Evolutionary conservation across 2,888 invertebrate genomes (phyloP).

Genomic region (Alviniconcha strummeri): DNA sequence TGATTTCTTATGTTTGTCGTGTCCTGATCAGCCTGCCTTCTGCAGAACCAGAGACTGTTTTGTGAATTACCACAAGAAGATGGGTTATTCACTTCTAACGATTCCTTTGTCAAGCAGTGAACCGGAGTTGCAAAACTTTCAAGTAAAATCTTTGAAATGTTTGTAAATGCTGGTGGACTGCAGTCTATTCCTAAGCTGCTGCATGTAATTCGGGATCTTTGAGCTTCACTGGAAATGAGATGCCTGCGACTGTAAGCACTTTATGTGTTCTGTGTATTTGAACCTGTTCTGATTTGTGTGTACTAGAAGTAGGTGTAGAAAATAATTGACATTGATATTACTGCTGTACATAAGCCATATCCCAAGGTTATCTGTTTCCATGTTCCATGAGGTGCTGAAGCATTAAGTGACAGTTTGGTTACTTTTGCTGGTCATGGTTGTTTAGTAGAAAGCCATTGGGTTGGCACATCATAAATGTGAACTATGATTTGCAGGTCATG

Average conservation of each 20-base stretch:
- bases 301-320: neutral
- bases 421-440: no score
- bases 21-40: conserved; percentile 14
- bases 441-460: no score
- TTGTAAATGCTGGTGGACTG: neutral
- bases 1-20: neutral
- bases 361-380: neutral
- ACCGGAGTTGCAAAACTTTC: neutral
- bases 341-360: neutral
- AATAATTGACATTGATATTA: neutral
- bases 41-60: conserved; percentile 9
- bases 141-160: conserved; percentile 9
- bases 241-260: neutral
- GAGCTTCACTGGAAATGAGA: neutral
- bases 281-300: neutral
- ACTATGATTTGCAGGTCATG: no score
- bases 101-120: neutral
- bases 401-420: no score
- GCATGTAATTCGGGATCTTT: neutral
- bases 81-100: neutral
- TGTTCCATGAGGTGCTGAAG: no score
- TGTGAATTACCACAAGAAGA: neutral
- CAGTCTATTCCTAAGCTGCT: neutral
- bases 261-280: neutral
- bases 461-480: no score